Base-by-base conservation (phyloP, 2,888 invertebrate genomes). In the Exephanes ischioxanthus region DNA sequence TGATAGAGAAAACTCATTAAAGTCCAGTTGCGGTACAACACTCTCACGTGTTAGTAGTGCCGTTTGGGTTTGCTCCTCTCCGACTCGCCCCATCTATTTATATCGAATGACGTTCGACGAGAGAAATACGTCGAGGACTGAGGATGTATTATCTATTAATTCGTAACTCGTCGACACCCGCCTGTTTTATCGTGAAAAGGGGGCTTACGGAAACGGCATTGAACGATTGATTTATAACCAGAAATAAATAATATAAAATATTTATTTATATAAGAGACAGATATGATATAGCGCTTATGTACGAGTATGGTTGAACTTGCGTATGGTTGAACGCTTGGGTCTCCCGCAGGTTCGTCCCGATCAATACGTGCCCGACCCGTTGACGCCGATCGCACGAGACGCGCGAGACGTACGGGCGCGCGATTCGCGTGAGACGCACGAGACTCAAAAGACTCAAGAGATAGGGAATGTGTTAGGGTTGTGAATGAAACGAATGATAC, bases 351-450 rank as follows among this genome's bases (percentile, higher is more conserved):
- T 63, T 67, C 68, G 75, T 66, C 33, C 58, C 86, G 87, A 87
- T 87, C 87, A 87, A 87, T 87, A 87, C 79, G 70, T 80, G 82
- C 71, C 81, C 80, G 86, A 84, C 81, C 84, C 75, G 84, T 75
- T 81, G 85, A 84, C 85, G 80, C 79, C 81, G 80, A 71, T 78
- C 53, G 73, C 66, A 78, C 70, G 85, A 75, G 85, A 79, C 85
- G 66, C 66, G 66, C 76, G 51, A 53, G 75, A 75, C 73, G 33
- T 26, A 41, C 75, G 51, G 67, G 67, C 66, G 22, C 45, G 16
- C 19, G 45, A 41, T 6, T 11, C 16, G n/a, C 33, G 30, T 11
- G 58, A 26, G 22, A 58, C 26, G 3, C 14, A 48, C 14, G 16
- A 48, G 45, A 48, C 45, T 48, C 16, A 4, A 48, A 48, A 16